Evolutionary conservation across 92 coral and sea anemone genomes (phyloP).

Genomic region (Palythoa caribaeorum): DNA sequence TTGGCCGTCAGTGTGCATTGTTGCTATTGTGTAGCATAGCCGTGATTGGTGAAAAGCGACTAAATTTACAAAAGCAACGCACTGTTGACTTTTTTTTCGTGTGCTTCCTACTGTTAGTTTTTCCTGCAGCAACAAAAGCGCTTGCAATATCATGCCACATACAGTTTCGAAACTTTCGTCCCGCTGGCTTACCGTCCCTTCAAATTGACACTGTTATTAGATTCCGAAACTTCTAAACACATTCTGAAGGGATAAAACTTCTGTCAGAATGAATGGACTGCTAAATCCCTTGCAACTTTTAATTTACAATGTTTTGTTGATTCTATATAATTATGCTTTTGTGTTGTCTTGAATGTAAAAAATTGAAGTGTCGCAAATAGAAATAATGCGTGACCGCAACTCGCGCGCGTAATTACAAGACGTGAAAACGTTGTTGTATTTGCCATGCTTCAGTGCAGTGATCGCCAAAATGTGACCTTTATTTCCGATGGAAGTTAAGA

Average conservation of each 20-base stretch:
- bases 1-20: conserved; percentile 70
- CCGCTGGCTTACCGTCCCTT: conserved; percentile 5
- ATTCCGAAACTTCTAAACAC: conserved; percentile 43
- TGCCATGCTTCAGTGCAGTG: conserved; percentile 27
- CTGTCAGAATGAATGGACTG: conserved; percentile 21
- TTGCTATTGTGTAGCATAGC: conserved; percentile 54
- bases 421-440: conserved; percentile 27
- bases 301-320: conserved; percentile 72
- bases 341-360: conserved; percentile 14
- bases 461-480: conserved; percentile 33
- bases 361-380: conserved; percentile 41
- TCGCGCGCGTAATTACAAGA: conserved; percentile 41
- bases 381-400: conserved; percentile 30
- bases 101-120: conserved; percentile 70
- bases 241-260: conserved; percentile 33
- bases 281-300: conserved; percentile 51
- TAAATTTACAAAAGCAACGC: conserved; percentile 54
- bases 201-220: conserved; percentile 29
- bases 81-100: conserved; percentile 66
- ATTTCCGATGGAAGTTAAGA: conserved; percentile 27
- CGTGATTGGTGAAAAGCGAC: conserved; percentile 63
- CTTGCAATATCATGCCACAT: conserved; percentile 64
- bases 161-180: conserved; percentile 37
- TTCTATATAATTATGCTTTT: conserved; percentile 54
- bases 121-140: conserved; percentile 79